Base-by-base conservation (phyloP, 1,140 invertebrate species). In the Drosophila littoralis region DNA sequence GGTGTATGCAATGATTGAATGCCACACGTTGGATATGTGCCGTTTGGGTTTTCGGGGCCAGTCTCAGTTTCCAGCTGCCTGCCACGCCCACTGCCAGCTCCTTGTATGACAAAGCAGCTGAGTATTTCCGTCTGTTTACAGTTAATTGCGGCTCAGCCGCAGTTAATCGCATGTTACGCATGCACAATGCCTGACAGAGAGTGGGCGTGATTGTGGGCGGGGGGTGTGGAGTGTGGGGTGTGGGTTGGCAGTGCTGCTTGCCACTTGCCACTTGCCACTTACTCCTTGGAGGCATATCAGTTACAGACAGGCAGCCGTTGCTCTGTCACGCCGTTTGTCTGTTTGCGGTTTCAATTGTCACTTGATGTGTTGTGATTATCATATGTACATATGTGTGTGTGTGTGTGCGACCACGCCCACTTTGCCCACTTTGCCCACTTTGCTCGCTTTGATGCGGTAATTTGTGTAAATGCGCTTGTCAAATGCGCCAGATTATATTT, bases 261-360 rank as follows among this genome's bases (percentile, higher is more conserved):
- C 15, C 36, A 17, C 22, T 68, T 35, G n/a, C 57, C 61, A 45
- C 68, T 51, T 46, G 50, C 67, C 35, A 65, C 38, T 22, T 52
- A 38, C 70, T 65, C 46, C 65, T 69, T 60, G 45, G 64, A 63
- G 45, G 57, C 76, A 82, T 84, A 89, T 83, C 83, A 80, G 76
- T 89, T 69, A 72, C 79, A 77, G 69, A 52, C 84, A 78, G 32
- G 1, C 33, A 15, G 60, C 5, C 32, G 38, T 51, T 74, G 64
- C 69, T 75, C 67, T 89, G 70, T 69, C 67, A 88, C 88, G 77
- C 77, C 67, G 80, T 88, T 88, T 88, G 84, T 84, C 84, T 89
- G 84, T 90, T 89, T 89, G 85, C 81, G 84, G 85, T 81, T 89
- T 89, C 82, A 86, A 89, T 89, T 89, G 84, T 89, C 84, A 90